Conservation (phyloP, 2,113 vertebrate species). For the Odocoileus hemionus region DNA sequence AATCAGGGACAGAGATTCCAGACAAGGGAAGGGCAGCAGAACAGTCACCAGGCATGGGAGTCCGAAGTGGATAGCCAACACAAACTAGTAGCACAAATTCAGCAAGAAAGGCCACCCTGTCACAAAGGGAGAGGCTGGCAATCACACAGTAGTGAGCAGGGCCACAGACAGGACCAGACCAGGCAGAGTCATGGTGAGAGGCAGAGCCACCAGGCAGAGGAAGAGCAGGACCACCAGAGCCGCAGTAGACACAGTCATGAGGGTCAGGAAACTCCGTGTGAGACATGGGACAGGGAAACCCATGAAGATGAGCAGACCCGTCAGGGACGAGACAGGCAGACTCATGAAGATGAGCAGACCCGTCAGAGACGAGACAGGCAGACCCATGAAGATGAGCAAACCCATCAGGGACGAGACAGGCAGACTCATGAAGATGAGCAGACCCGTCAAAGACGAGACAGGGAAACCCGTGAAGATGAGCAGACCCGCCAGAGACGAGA, state of each 20-base stretch:
- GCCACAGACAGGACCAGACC: background rate
- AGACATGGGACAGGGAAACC: background rate
- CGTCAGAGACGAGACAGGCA: too few species aligned
- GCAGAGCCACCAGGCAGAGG: background rate
- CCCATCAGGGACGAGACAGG: background rate
- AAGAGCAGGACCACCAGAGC: background rate
- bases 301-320: background rate
- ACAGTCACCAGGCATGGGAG: background rate
- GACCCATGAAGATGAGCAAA: background rate
- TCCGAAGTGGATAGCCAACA: background rate
- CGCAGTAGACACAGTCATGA: background rate
- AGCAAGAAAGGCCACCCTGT: background rate
- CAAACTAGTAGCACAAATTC: conserved; percentile 38
- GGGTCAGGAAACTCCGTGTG: background rate
- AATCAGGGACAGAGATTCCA: conserved; percentile 9
- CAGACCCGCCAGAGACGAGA: background rate
- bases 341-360: background rate
- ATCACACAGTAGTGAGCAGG: background rate
- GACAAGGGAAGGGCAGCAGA: background rate
- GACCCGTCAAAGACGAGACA: background rate
- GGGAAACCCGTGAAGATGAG: accelerated
- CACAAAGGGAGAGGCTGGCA: background rate
- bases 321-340: background rate
- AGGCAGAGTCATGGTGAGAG: background rate
- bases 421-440: background rate